Evolutionary conservation across 1,140 invertebrate species (phyloP).

Genomic region (Rhopalosiphum maidis): DNA sequence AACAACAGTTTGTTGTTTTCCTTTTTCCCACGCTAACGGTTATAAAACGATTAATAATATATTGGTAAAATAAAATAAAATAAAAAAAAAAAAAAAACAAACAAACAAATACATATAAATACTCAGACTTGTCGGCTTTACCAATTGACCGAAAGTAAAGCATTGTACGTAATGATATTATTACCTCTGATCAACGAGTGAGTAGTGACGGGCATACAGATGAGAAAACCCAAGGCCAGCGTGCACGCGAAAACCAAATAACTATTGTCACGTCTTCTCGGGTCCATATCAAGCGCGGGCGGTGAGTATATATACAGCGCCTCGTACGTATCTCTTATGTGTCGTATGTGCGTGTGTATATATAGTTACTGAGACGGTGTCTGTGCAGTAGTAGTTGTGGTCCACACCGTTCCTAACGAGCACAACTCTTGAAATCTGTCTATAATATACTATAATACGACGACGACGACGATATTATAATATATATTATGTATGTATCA

Average conservation of each 20-base stretch:
- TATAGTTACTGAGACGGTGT: too few species aligned
- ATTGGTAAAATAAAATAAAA: too few species aligned
- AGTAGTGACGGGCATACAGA: slow-evolving; percentile 12
- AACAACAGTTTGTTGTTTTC: too few species aligned
- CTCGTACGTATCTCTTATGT: background rate
- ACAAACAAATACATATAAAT: too few species aligned
- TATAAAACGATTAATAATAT: too few species aligned
- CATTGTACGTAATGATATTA: slow-evolving; percentile 15
- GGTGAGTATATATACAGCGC: background rate
- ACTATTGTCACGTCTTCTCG: background rate
- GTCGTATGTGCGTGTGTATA: too few species aligned
- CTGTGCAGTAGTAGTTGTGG: background rate
- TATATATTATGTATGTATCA: too few species aligned
- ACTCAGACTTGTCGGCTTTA: background rate
- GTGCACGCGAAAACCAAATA: background rate
- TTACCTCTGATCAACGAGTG: background rate
- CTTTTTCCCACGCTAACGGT: too few species aligned
- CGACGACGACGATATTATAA: too few species aligned
- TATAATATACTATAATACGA: too few species aligned
- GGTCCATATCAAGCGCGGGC: background rate
- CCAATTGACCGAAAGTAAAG: background rate
- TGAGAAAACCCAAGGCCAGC: background rate
- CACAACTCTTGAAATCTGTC: too few species aligned
- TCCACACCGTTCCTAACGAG: background rate
- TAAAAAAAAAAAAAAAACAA: too few species aligned